Base-by-base conservation (phyloP, 2,888 invertebrate species). In the Amphipoea lucens region DNA sequence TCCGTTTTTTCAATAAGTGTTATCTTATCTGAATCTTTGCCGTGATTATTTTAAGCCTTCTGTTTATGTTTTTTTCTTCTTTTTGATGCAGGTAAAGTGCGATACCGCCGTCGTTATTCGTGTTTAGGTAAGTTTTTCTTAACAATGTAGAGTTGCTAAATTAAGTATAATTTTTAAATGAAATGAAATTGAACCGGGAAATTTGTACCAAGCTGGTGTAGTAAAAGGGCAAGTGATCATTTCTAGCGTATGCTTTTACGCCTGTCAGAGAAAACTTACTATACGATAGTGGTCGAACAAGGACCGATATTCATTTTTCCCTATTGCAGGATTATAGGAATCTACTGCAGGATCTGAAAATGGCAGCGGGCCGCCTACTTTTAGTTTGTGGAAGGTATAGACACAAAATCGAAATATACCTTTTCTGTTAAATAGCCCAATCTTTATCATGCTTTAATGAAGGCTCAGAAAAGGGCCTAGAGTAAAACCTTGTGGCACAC, bases 21-120 rank as follows among this genome's bases (percentile, higher is more conserved):
- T 88, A 88, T 84, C 86, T 80, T 81, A 80, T 76, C 76, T 79
- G 29, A 80, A 83, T 88, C 86, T 84, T 84, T 75, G 74, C 72
- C 68, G 72, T 81, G 78, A 86, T 88, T 82, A 88, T 86, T 88
- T 82, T 83, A 84, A 84, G 76, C 81, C 77, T 85, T 80, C 86
- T 74, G 83, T 85, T 81, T 76, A 68, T 72, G 36, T 42, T 68
- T 79, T 73, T 79, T 78, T n/a, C 71, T 76, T 57, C 63, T 77
- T 68, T 71, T 71, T n/a, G 17, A 54, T 54, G 20, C 68, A 69
- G 71, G 76, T 85, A 74, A 82, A 76, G 67, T 85, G 75, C 71
- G 69, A 78, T 67, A 69, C 71, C 74, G n/a, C n/a, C 51, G 75
- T 81, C 23, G 51, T 63, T 76, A 68, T 73, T 78, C 66, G 65